Evolutionary conservation across 1,140 invertebrate genomes (phyloP).

Genomic region (Rhopalosiphum maidis): DNA sequence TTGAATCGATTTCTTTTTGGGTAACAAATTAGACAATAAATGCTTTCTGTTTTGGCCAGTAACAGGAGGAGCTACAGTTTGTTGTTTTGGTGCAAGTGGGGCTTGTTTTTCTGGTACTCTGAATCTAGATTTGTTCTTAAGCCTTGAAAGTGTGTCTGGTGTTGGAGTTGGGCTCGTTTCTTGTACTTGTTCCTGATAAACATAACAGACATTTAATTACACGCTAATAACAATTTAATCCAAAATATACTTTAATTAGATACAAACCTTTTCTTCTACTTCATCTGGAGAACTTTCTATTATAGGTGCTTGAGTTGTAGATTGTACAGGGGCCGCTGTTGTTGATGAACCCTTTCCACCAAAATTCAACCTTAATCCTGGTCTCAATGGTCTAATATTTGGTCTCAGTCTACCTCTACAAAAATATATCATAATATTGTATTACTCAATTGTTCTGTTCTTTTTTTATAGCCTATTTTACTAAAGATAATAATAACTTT

Average conservation of each 20-base stretch:
- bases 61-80: neutral
- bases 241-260: neutral
- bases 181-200: conserved; percentile 14
- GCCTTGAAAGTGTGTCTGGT: neutral
- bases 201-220: neutral
- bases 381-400: conserved; percentile 51
- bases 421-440: neutral
- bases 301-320: conserved; percentile 15
- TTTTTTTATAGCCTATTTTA: neutral
- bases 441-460: neutral
- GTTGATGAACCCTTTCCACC: conserved; percentile 31
- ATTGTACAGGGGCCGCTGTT: neutral
- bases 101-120: conserved; percentile 43
- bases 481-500: no score
- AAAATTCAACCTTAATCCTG: conserved; percentile 37
- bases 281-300: conserved; percentile 24
- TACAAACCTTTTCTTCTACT: conserved; percentile 40
- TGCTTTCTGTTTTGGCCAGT: conserved; percentile 40
- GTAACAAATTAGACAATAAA: conserved; percentile 38
- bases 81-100: conserved; percentile 6
- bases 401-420: conserved; percentile 38
- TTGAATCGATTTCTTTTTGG: conserved; percentile 44
- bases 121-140: conserved; percentile 45
- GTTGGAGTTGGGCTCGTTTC: conserved; percentile 30
- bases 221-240: neutral